Conservation (phyloP, 2,797 vertebrate genomes). For the Lates japonicus region DNA sequence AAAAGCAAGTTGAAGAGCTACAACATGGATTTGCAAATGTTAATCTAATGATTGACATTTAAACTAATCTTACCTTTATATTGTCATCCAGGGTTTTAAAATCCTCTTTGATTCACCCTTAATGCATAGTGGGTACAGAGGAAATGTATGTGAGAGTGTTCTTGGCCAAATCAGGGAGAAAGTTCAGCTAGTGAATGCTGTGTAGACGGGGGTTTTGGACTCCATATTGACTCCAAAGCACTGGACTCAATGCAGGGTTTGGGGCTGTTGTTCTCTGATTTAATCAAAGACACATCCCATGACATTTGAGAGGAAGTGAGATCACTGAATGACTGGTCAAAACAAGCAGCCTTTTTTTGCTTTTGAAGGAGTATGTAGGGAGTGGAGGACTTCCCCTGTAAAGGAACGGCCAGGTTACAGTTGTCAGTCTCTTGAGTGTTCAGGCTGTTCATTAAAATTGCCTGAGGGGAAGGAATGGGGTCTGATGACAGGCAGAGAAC, state of each 20-base stretch:
- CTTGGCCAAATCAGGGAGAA: slow-evolving; percentile 47
- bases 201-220: slow-evolving; percentile 69
- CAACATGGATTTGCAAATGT: neutral
- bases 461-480: slow-evolving; percentile 62
- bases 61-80: neutral
- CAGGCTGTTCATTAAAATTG: slow-evolving; percentile 27
- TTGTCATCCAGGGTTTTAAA: neutral
- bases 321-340: slow-evolving; percentile 71
- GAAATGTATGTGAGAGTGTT: neutral
- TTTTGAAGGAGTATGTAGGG: slow-evolving; percentile 75
- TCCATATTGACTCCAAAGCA: slow-evolving; percentile 72
- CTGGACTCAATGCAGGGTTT: slow-evolving; percentile 72
- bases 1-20: neutral
- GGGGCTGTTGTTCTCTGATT: slow-evolving; percentile 75
- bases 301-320: slow-evolving; percentile 68
- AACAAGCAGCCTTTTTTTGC: slow-evolving; percentile 42
- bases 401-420: slow-evolving; percentile 48
- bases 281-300: slow-evolving; percentile 89
- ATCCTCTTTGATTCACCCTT: neutral
- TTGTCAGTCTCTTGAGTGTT: slow-evolving; percentile 39
- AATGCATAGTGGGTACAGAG: neutral
- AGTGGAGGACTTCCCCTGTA: slow-evolving; percentile 84
- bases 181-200: slow-evolving; percentile 55
- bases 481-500: slow-evolving; percentile 48
- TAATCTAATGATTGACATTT: neutral